Conservation (phyloP, 2,113 vertebrate genomes). For the Psophia crepitans region DNA sequence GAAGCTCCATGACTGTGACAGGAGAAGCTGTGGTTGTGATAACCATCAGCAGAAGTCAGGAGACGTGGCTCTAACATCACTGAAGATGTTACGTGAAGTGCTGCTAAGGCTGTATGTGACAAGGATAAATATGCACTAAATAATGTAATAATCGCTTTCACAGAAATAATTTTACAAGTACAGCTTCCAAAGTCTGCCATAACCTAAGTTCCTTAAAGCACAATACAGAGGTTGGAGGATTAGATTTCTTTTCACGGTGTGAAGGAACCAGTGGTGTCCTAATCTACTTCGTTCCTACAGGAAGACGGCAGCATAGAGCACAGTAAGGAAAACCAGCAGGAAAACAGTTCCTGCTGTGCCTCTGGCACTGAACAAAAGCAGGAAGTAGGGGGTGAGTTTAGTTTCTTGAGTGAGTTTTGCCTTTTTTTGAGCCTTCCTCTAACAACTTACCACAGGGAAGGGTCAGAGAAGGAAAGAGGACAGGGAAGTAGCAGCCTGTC, state of each 20-base stretch:
- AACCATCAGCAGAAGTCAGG: neutral
- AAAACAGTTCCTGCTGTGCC: neutral
- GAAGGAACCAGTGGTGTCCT: neutral
- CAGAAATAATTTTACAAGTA: neutral
- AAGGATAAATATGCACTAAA: neutral
- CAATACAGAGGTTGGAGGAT: neutral
- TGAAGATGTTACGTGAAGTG: neutral
- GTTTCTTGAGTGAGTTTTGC: neutral
- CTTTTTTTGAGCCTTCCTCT: neutral
- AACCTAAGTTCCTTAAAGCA: neutral
- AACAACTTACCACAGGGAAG: neutral
- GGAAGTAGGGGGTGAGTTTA: neutral
- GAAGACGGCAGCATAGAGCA: neutral
- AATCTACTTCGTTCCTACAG: neutral
- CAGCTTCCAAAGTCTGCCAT: neutral
- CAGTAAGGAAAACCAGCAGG: neutral
- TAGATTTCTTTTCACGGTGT: neutral
- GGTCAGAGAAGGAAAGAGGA: neutral
- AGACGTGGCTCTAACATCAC: neutral
- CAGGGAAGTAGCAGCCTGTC: neutral
- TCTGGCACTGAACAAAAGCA: constrained; percentile 10
- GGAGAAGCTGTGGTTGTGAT: neutral
- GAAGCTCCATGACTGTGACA: neutral
- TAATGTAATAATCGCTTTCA: neutral
- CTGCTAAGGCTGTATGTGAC: neutral